A percentile compares a stretch with the other conserved stretches of the same genome.
These are phyloP conservation scores for Dicentrarchus labrax DNA, from an alignment of 2,113 vertebrate species.

Conservation along the genomic window DNA sequence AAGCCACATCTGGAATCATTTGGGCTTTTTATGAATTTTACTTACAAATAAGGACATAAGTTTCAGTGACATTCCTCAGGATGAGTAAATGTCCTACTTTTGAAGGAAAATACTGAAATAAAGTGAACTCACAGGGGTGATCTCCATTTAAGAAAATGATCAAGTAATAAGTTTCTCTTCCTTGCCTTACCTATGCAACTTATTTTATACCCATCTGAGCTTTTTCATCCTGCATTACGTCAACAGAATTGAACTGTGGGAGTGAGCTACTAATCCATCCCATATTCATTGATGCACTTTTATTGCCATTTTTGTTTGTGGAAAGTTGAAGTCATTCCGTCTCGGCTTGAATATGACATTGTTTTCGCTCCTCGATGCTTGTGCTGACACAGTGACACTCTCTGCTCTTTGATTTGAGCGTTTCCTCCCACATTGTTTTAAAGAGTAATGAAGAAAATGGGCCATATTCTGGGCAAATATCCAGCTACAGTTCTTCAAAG, in stretches of 20 bases:
- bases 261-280: background rate
- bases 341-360: constrained; percentile 5
- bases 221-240: background rate
- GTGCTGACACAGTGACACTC: background rate
- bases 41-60: constrained; percentile 12
- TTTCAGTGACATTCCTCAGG: background rate
- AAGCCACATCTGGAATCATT: constrained; percentile 53
- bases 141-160: background rate
- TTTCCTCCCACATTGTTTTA: constrained; percentile 49
- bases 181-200: background rate
- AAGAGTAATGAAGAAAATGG: constrained; percentile 27
- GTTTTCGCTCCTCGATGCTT: background rate
- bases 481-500: constrained; percentile 42
- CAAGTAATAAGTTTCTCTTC: background rate
- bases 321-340: constrained; percentile 7
- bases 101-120: background rate
- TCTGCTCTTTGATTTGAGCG: constrained; percentile 4
- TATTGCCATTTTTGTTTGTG: constrained; percentile 18
- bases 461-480: constrained; percentile 42
- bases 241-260: background rate
- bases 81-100: background rate
- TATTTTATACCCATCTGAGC: background rate
- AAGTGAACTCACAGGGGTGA: background rate
- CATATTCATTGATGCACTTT: constrained; percentile 14
- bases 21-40: constrained; percentile 14